A percentile compares a stretch with the other conserved stretches of the same genome.
phyloP scores from a whole-genome alignment of 2,797 vertebrate genomes.

The Cynodonichthys magdalenae region DNA sequence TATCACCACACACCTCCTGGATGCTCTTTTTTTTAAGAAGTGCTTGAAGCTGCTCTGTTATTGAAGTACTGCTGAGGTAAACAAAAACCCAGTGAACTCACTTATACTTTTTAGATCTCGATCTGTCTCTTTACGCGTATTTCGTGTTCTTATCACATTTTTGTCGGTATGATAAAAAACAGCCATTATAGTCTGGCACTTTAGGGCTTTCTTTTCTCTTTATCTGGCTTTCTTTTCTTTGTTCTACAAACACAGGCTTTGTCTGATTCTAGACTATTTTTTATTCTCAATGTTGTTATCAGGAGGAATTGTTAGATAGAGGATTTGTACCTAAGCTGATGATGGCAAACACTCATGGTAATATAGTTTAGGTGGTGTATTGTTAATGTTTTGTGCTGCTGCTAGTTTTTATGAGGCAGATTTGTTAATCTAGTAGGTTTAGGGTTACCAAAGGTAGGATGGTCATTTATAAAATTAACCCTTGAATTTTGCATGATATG shows the following conservation, averaged over 20 bases:
- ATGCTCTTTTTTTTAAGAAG: slow-evolving; percentile 2
- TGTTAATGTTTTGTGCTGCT: neutral
- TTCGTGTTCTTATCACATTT: slow-evolving; percentile 41
- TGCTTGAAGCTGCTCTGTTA: slow-evolving; percentile 20
- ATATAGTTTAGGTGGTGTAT: neutral
- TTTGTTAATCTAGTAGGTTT: neutral
- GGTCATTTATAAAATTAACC: too few species aligned
- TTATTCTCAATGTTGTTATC: slow-evolving; percentile 18
- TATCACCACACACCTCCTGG: slow-evolving; percentile 8
- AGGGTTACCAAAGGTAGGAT: too few species aligned
- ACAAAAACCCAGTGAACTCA: slow-evolving; percentile 35
- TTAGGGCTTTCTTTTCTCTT: slow-evolving; percentile 27
- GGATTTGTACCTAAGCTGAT: slow-evolving; percentile 1
- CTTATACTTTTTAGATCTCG: slow-evolving; percentile 20
- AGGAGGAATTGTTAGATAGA: slow-evolving; percentile 26
- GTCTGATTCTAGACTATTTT: slow-evolving; percentile 22
- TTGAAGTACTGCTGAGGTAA: slow-evolving; percentile 49
- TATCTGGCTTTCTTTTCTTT: slow-evolving; percentile 32
- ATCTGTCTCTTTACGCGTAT: slow-evolving; percentile 18
- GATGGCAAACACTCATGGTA: slow-evolving; percentile 9
- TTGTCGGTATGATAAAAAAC: slow-evolving; percentile 39
- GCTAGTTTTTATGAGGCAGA: neutral
- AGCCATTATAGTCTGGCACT: slow-evolving; percentile 48
- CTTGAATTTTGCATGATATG: too few species aligned
- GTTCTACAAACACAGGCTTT: slow-evolving; percentile 23